Conservation (phyloP, 2,888 invertebrate genomes). For the Caradrina clavipalpis region DNA sequence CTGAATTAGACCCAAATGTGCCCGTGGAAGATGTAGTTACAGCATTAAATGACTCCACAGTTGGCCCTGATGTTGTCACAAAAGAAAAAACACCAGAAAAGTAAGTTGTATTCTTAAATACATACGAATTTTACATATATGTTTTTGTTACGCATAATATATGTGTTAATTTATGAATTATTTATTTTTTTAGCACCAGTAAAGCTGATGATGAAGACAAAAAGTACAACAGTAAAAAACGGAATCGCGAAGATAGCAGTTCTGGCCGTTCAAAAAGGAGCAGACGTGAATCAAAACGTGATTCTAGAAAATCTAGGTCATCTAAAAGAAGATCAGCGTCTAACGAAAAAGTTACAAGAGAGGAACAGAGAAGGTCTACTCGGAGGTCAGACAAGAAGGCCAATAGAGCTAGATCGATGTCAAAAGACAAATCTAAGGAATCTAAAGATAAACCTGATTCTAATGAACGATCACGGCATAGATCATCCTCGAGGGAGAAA, state of each 20-base stretch:
- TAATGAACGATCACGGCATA: conserved; percentile 73
- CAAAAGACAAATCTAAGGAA: conserved; percentile 78
- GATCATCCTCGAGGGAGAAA: conserved; percentile 79
- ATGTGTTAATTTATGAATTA: conserved; percentile 1
- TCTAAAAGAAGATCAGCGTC: conserved; percentile 79
- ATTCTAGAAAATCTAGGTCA: conserved; percentile 79
- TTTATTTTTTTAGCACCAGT: conserved; percentile 47
- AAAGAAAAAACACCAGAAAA: conserved; percentile 67
- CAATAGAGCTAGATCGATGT: conserved; percentile 73
- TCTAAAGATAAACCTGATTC: conserved; percentile 78
- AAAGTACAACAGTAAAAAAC: conserved; percentile 67
- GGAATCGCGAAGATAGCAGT: conserved; percentile 71
- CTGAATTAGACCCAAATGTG: conserved; percentile 92
- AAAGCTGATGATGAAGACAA: conserved; percentile 60
- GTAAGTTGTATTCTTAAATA: conserved; percentile 62
- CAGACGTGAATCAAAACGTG: conserved; percentile 79
- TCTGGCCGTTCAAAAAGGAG: conserved; percentile 76
- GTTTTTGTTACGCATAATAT: neutral
- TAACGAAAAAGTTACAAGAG: conserved; percentile 74
- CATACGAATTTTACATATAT: neutral
- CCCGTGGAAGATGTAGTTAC: conserved; percentile 93
- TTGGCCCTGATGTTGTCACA: conserved; percentile 73
- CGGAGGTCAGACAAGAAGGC: conserved; percentile 77
- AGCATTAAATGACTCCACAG: conserved; percentile 90
- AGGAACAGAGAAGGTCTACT: conserved; percentile 74